A percentile compares a stretch with the other conserved stretches of the same genome.
These are phyloP conservation scores for Synanthedon andrenaeformis DNA, from an alignment of 2,888 invertebrate species.

Conservation along the genomic window DNA sequence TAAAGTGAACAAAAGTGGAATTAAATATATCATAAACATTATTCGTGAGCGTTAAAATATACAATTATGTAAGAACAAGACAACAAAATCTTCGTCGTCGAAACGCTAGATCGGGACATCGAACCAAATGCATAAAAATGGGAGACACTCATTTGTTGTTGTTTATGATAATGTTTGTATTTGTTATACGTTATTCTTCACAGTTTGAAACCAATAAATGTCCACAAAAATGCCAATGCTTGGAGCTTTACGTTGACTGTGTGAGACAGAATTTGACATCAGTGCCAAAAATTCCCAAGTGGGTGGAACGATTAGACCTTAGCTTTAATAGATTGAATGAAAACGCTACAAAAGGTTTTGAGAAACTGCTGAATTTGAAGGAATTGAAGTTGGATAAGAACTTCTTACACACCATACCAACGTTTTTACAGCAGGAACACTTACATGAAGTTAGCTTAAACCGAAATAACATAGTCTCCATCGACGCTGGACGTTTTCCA, in stretches of 20 bases:
- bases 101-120: slow-evolving; percentile 29
- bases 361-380: slow-evolving; percentile 39
- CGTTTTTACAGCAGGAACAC: slow-evolving; percentile 57
- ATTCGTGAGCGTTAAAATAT: slow-evolving; percentile 17
- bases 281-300: slow-evolving; percentile 81
- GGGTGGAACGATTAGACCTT: slow-evolving; percentile 81
- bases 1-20: slow-evolving; percentile 30
- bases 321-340: slow-evolving; percentile 58
- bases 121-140: slow-evolving; percentile 59
- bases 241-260: slow-evolving; percentile 82
- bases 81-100: slow-evolving; percentile 24
- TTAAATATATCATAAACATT: slow-evolving; percentile 24
- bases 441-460: slow-evolving; percentile 73
- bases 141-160: slow-evolving; percentile 59
- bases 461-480: slow-evolving; percentile 71
- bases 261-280: slow-evolving; percentile 76
- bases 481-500: slow-evolving; percentile 72
- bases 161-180: slow-evolving; percentile 38
- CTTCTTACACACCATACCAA: slow-evolving; percentile 66
- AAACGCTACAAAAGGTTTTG: slow-evolving; percentile 43
- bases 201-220: slow-evolving; percentile 66
- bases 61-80: slow-evolving; percentile 56
- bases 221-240: slow-evolving; percentile 78
- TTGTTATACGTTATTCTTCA: slow-evolving; percentile 23
- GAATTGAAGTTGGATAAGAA: slow-evolving; percentile 70